Percentiles rank a stretch among this genome's conserved stretches.
phyloP scores from a whole-genome alignment of 2,888 invertebrate species.

The Saturnia pavonia region DNA sequence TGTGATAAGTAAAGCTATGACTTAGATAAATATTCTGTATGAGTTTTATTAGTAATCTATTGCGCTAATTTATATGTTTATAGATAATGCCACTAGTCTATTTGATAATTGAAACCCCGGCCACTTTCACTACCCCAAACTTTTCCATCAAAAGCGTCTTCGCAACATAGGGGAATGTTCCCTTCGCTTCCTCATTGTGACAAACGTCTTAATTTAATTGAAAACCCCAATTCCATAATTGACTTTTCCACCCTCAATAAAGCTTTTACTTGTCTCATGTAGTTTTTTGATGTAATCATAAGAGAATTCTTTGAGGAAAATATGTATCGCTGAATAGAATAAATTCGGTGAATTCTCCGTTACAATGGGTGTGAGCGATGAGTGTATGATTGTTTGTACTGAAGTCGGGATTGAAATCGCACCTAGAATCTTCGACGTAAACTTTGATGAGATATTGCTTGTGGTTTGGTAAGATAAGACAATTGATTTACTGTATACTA shows the following conservation, averaged over 20 bases:
- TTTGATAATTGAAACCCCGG: not conserved
- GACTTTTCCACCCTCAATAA: conserved; percentile 47
- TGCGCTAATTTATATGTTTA: not conserved
- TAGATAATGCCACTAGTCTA: not conserved
- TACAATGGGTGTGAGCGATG: too few species aligned
- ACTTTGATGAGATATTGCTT: too few species aligned
- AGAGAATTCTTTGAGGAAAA: not conserved
- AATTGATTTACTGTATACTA: not conserved
- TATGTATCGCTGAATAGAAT: not conserved
- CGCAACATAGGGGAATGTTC: conserved; percentile 24
- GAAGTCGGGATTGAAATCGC: not conserved
- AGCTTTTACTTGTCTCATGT: conserved; percentile 9
- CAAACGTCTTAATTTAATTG: conserved; percentile 60
- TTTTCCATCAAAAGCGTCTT: conserved; percentile 11
- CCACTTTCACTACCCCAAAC: conserved; percentile 10
- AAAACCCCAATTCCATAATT: conserved; percentile 61
- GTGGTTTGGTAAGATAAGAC: not conserved
- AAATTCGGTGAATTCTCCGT: not conserved
- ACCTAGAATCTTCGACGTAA: not conserved
- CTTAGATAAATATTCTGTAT: not conserved
- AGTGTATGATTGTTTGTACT: not conserved
- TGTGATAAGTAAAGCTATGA: not conserved
- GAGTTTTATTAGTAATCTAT: not conserved
- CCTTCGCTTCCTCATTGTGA: conserved; percentile 35
- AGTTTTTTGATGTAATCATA: not conserved